Conservation (phyloP, 1,140 invertebrate genomes). For the Polypedilum vanderplanki region DNA sequence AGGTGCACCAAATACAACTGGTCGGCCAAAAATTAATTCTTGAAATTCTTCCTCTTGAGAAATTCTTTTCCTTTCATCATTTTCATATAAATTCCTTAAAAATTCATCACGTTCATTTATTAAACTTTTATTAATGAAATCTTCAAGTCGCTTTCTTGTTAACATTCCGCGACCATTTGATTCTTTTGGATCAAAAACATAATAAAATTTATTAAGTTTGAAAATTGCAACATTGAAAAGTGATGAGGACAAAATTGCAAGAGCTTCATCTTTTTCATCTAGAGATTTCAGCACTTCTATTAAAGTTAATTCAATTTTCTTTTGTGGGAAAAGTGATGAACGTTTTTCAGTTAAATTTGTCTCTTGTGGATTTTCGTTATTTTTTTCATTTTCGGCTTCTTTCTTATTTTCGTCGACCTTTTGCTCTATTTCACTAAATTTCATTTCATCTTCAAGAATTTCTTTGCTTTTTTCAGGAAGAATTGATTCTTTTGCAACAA, state of each 20-base stretch:
- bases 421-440: neutral
- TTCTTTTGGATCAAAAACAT: constrained; percentile 40
- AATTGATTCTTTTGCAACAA: neutral
- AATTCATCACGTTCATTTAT: neutral
- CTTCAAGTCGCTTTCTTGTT: neutral
- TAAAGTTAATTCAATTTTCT: no score
- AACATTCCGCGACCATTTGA: constrained; percentile 36
- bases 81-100: neutral
- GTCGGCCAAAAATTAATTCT: neutral
- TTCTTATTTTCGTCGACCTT: no score
- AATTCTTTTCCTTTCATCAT: neutral
- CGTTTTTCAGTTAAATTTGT: no score
- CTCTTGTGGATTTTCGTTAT: no score
- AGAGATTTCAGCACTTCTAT: neutral
- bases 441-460: neutral
- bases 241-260: constrained; percentile 32
- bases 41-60: constrained; percentile 29
- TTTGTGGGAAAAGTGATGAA: no score
- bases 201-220: constrained; percentile 36
- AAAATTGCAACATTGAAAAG: constrained; percentile 36
- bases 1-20: neutral
- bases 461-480: neutral
- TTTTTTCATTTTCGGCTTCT: no score
- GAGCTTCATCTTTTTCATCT: neutral
- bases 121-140: neutral